phyloP scores from a whole-genome alignment of 1,140 invertebrate species.

The Zophobas atratus region DNA sequence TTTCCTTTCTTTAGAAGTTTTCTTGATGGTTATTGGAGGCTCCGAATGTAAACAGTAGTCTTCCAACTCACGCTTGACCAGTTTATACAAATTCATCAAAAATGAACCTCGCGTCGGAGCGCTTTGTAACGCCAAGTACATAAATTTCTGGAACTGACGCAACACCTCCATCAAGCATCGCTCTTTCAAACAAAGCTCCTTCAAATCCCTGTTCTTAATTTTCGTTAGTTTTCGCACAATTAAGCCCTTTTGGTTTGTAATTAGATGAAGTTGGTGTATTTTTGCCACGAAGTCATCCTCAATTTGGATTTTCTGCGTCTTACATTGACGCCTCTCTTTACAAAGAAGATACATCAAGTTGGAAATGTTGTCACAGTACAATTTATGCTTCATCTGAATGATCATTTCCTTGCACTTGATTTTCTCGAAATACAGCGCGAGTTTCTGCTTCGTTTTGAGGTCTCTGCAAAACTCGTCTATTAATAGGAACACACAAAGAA shows the following conservation, averaged over 20 bases:
- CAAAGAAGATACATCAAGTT: conserved; percentile 68
- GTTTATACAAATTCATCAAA: conserved; percentile 66
- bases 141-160: conserved; percentile 69
- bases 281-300: conserved; percentile 61
- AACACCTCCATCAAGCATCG: conserved; percentile 64
- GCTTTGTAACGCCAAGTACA: conserved; percentile 67
- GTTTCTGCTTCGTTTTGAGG: conserved; percentile 12
- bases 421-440: conserved; percentile 2
- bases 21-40: too few relatives aligned
- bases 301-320: conserved; percentile 61
- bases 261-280: conserved; percentile 53
- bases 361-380: conserved; percentile 67
- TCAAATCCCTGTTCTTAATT: conserved; percentile 58
- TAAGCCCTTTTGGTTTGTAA: conserved; percentile 52
- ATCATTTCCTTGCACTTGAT: conserved; percentile 12
- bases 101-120: conserved; percentile 69
- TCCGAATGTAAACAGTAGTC: conserved; percentile 50
- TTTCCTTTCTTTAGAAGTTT: neutral
- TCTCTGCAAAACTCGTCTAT: neutral
- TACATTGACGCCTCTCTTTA: conserved; percentile 66
- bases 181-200: conserved; percentile 59
- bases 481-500: neutral
- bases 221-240: conserved; percentile 57
- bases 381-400: conserved; percentile 53
- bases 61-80: conserved; percentile 63